A percentile compares a stretch with the other conserved stretches of the same genome.
phyloP scores from a whole-genome alignment of 2,797 vertebrate species.

The Girardinus metallicus region DNA sequence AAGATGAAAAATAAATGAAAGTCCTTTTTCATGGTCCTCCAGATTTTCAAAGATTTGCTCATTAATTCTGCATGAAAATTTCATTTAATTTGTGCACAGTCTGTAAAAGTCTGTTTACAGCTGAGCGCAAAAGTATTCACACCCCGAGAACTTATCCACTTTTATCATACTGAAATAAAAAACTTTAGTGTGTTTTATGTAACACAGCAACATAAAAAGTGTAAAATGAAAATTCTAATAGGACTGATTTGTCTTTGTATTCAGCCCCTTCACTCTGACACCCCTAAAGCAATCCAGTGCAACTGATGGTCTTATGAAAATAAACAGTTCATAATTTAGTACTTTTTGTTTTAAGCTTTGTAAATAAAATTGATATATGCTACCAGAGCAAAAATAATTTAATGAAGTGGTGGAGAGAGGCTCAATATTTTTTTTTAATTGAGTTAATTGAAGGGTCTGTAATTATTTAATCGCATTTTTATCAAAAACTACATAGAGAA shows the following conservation, averaged over 20 bases:
- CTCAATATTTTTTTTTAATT: too few relatives aligned
- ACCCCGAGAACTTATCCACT: neutral
- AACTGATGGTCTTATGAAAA: neutral
- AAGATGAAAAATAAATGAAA: slow-evolving; percentile 87
- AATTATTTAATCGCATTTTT: too few relatives aligned
- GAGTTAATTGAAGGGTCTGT: too few relatives aligned
- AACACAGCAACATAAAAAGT: neutral
- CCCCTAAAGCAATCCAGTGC: neutral
- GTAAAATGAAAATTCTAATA: neutral
- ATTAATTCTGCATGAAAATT: slow-evolving; percentile 84
- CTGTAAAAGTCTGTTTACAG: slow-evolving; percentile 68
- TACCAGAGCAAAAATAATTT: neutral
- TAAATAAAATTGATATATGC: neutral
- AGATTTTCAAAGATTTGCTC: slow-evolving; percentile 84
- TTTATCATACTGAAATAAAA: neutral
- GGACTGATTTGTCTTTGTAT: neutral
- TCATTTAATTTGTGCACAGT: slow-evolving; percentile 77
- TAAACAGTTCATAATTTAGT: neutral
- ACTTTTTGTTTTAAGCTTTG: neutral
- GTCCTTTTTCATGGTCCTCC: slow-evolving; percentile 83
- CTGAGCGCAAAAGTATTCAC: neutral
- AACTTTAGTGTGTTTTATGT: neutral
- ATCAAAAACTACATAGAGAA: too few relatives aligned
- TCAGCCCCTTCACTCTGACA: neutral
- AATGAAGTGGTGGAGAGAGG: too few relatives aligned